Evolutionary conservation across 2,888 invertebrate genomes (phyloP).

Genomic region (Machimus rusticus): DNA sequence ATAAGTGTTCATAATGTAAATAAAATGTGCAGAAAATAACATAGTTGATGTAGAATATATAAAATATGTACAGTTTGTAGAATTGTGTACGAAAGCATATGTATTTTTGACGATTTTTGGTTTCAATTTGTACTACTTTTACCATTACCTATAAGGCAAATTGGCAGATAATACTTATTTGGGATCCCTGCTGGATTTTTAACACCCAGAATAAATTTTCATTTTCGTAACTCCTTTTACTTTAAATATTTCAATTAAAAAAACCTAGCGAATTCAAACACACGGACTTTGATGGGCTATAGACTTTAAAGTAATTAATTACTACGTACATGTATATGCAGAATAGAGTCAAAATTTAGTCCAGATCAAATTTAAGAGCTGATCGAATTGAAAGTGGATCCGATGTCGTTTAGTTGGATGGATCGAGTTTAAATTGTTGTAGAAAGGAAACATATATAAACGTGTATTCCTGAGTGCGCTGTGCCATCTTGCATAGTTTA

Average conservation of each 20-base stretch:
- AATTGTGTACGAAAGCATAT: background rate
- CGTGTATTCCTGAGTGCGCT: no score
- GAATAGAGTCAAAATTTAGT: no score
- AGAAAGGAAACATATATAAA: no score
- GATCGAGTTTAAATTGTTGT: no score
- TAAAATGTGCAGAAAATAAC: constrained; percentile 10
- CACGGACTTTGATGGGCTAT: no score
- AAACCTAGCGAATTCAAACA: background rate
- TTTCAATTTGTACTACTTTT: background rate
- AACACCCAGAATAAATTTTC: background rate
- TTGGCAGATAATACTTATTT: background rate
- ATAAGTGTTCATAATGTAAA: constrained; percentile 8
- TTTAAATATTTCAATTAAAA: background rate
- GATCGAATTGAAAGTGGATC: no score
- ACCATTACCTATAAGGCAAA: background rate
- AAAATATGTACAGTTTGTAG: background rate
- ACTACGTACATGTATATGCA: no score
- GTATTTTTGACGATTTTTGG: background rate
- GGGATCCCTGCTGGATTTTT: no score
- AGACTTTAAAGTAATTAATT: background rate
- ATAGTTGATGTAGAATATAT: background rate
- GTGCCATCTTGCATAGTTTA: no score
- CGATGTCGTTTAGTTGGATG: no score
- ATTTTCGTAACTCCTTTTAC: background rate
- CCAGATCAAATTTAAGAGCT: no score